Base-by-base conservation (phyloP, 2,888 invertebrate genomes). In the Acanthosoma haemorrhoidale region DNA sequence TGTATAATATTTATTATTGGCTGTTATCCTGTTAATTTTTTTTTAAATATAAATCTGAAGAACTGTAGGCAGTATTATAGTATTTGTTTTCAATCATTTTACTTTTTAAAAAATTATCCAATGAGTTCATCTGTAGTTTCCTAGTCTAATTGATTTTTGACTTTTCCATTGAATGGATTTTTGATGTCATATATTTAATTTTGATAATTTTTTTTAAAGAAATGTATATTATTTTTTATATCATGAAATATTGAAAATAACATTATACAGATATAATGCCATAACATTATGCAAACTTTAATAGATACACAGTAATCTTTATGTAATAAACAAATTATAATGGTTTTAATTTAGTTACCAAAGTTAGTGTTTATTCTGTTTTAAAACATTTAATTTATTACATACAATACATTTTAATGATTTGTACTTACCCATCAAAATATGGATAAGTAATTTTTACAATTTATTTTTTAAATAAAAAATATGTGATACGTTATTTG, bases 121-220 rank as follows among this genome's bases (percentile, higher is more conserved):
- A 43, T 43, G 21, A 43, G 21, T 25, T n/a, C n/a, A n/a, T n/a
- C n/a, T n/a, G n/a, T n/a, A n/a, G n/a, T n/a, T 29, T 5, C 51
- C 51, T 51, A 51, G 51, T 51, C 51, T 25, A n/a, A n/a, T n/a
- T n/a, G n/a, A n/a, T n/a, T 25, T 51, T 51, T 29, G 51, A 51
- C 51, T 51, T n/a, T n/a, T 51, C 51, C 25, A 51, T 51, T 51
- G 51, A 25, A 51, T 51, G 51, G 51, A 51, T 51, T 51, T 4
- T 51, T 25, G 13, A 51, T 51, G 11, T n/a, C 6, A 43, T 51
- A 51, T 51, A 25, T 51, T n/a, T 51, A 51, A 51, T 25, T 51
- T 25, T 2, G n/a, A 51, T 51, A 6, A n/a, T 1, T 29, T 51
- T 25, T 25, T 25, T n/a, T 25, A 5, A 25, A 51, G n/a, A 25